Evolutionary conservation across 1,140 invertebrate genomes (phyloP), one percentile per base, ranked within the genome.

Genomic region (Danaus plexippus): DNA sequence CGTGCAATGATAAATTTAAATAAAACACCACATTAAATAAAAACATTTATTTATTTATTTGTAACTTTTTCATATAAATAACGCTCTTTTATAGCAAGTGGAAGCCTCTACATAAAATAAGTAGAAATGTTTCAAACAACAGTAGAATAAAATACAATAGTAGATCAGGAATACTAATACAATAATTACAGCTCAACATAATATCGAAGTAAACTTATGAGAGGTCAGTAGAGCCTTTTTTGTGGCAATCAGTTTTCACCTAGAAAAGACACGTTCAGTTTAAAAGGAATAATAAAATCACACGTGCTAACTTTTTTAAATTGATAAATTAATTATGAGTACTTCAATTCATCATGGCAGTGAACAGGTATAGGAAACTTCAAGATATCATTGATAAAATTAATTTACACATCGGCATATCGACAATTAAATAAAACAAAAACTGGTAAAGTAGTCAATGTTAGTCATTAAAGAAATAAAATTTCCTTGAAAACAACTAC

Each of bases 71-170:
- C 67, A 76, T 79, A 83, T 81, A 84, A 81, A 81, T 84, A 83
- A 80, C 68, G 73, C 66, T 86, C 69, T 81, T 74, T 79, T 71
- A 72, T 62, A 64, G 61, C 75, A 79, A 74, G 66, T 84, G 83
- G 80, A 86, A 86, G 83, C 83, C 80, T 86, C 83, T 86, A 84
- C 73, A 74, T 77, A 81, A 75, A 68, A 58, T 69, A 76, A 81
- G 62, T 69, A 71, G 65, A 63, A 74, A 66, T 67, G 60, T 71
- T 51, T 66, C 58, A 66, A 67, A 69, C 57, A 66, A 68, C 60
- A 64, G 47, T 62, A 62, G 52, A 67, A 59, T 64, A 73, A 61
- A 67, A 67, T 66, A 66, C 43, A 66, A 55, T 64, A 59, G 50
- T 57, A 57, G 50, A 32, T 32, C 22, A 32, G 53, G 57, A 60